Evolutionary conservation across 2,888 invertebrate genomes (phyloP), one percentile per base, ranked within the genome.

Genomic region (Andrena fulva): DNA sequence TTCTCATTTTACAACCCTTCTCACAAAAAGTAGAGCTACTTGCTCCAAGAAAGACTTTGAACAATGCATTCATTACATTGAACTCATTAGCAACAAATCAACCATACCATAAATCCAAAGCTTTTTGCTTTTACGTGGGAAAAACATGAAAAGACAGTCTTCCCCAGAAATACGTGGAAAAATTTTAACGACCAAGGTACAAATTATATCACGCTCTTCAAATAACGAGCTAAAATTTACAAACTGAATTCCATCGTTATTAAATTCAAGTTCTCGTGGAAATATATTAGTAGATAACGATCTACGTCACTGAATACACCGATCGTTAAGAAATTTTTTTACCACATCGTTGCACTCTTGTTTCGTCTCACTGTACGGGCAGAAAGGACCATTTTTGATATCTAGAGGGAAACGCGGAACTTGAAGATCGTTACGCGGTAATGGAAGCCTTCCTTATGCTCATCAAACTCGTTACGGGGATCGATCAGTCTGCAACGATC

Each of bases 401-500:
- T 56, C 29, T 27, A n/a, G 5, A 5, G 10, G 35, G 27, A 52
- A 52, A 48, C 16, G 10, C 24, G 16, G 16, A 77, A 33, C 12
- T 63, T 33, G 7, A 59, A 12, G 64, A 77, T 64, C 64, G 70
- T 77, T 67, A 33, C 12, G 67, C 3, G 5, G 63, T 79, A 73
- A 80, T 64, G 29, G 64, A 27, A 82, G 77, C 67, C 71, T 64
- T 68, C 74, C 66, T 78, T 68, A 78, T 79, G 76, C 69, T 79
- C 72, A 80, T 86, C 77, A 66, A 62, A 62, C 82, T 72, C 73
- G 69, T 75, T 82, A 74, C 48, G 67, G 74, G 33, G 64, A 86
- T 89, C 89, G 80, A 89, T 89, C 84, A 70, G 80, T 82, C 76
- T 56, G 52, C 69, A 78, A 75, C 85, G 85, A 89, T 88, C 87